Evolutionary conservation across 2,113 vertebrate species (phyloP).

Genomic region (Lipotes vexillifer): DNA sequence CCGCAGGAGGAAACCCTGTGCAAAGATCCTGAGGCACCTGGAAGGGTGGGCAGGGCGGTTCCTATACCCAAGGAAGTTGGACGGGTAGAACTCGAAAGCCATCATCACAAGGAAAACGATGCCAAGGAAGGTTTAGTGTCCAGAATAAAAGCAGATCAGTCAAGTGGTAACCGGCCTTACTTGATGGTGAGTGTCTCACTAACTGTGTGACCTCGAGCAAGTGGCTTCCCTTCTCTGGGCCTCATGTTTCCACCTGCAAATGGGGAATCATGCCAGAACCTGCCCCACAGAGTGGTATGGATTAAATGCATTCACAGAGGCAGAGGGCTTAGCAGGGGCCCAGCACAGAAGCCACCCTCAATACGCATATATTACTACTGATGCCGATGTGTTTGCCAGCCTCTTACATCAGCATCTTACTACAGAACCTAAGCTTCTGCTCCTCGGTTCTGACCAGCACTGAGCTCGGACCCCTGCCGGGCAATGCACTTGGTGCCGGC

Average conservation of each 20-base stretch:
- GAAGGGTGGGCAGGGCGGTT: background rate
- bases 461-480: fast-evolving
- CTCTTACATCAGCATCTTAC: background rate
- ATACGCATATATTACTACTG: fast-evolving
- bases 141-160: background rate
- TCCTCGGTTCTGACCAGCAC: background rate
- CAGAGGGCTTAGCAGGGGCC: background rate
- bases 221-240: background rate
- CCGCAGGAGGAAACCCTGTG: background rate
- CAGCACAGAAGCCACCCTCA: background rate
- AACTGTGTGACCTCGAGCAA: background rate
- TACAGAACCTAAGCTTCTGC: background rate
- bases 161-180: background rate
- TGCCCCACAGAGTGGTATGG: background rate
- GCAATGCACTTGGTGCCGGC: background rate
- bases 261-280: no score
- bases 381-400: fast-evolving
- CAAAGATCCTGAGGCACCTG: background rate
- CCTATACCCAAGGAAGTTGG: background rate
- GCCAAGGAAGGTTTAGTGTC: background rate
- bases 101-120: background rate
- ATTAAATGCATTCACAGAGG: background rate
- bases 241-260: background rate
- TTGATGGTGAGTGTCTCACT: fast-evolving
- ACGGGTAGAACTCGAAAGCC: background rate